These are phyloP conservation scores for Nymphalis urticae DNA, from an alignment of 2,888 invertebrate genomes.

Conservation along the genomic window DNA sequence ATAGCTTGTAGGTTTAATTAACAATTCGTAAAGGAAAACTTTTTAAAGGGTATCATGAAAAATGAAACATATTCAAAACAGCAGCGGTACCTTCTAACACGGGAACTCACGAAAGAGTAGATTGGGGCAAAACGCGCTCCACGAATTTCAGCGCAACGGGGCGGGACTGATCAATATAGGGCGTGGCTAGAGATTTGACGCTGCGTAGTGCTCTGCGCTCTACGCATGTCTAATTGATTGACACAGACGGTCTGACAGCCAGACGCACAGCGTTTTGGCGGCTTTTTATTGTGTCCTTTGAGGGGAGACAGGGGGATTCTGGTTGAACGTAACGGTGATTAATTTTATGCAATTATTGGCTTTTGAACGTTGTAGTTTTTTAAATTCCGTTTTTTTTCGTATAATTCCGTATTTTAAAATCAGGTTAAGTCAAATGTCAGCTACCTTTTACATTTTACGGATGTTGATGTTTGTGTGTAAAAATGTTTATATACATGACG, in stretches of 20 bases:
- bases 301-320: conserved; percentile 45
- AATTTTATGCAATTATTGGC: conserved; percentile 44
- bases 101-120: conserved; percentile 45
- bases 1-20: not conserved
- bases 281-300: conserved; percentile 67
- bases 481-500: too few species aligned
- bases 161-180: conserved; percentile 70
- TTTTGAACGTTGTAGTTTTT: conserved; percentile 37
- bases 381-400: conserved; percentile 15
- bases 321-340: conserved; percentile 52
- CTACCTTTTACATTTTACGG: not conserved
- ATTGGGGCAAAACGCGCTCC: conserved; percentile 47
- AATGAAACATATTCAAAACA: conserved; percentile 17
- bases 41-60: conserved; percentile 13
- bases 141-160: conserved; percentile 65
- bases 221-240: conserved; percentile 71
- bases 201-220: conserved; percentile 69
- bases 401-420: not conserved
- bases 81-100: conserved; percentile 38
- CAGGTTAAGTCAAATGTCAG: not conserved
- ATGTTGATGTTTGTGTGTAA: not conserved
- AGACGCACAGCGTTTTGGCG: conserved; percentile 61
- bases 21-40: conserved; percentile 14
- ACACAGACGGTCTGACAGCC: conserved; percentile 73
- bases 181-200: conserved; percentile 64